Conservation (phyloP, 2,888 invertebrate genomes). For the Oscheius sp. region DNA sequence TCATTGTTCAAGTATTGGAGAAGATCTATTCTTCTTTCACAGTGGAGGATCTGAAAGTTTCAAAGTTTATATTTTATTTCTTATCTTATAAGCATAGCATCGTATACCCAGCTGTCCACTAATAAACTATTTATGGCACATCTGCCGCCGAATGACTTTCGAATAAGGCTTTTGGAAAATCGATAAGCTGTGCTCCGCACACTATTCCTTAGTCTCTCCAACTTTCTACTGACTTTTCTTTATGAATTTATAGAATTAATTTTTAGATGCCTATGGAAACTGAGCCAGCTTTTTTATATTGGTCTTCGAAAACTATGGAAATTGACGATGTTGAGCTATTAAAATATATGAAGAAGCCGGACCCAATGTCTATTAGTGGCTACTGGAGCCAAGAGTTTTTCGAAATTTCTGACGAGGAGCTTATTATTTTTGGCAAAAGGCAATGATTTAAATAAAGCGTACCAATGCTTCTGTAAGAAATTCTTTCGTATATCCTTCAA, state of each 20-base stretch:
- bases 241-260: neutral
- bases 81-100: neutral
- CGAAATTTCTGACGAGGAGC: slow-evolving; percentile 1
- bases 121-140: neutral
- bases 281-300: neutral
- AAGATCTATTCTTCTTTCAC: slow-evolving; percentile 72
- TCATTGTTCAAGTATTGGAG: slow-evolving; percentile 93
- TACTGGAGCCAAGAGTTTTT: neutral
- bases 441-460: slow-evolving; percentile 64
- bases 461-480: slow-evolving; percentile 88
- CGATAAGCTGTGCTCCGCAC: neutral
- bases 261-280: neutral
- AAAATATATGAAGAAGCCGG: neutral
- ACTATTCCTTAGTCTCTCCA: neutral
- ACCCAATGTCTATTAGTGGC: neutral
- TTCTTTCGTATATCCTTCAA: slow-evolving; percentile 76
- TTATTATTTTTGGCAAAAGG: neutral
- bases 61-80: neutral
- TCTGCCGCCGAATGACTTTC: neutral
- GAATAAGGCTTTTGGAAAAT: no score
- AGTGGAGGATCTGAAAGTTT: slow-evolving; percentile 50
- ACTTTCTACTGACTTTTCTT: neutral
- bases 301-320: neutral
- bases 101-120: neutral
- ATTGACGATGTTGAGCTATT: neutral